Percentiles rank a stretch among this genome's conserved stretches.
These are phyloP conservation scores for Amphipyra berbera DNA, from an alignment of 2,888 invertebrate genomes.

Conservation along the genomic window DNA sequence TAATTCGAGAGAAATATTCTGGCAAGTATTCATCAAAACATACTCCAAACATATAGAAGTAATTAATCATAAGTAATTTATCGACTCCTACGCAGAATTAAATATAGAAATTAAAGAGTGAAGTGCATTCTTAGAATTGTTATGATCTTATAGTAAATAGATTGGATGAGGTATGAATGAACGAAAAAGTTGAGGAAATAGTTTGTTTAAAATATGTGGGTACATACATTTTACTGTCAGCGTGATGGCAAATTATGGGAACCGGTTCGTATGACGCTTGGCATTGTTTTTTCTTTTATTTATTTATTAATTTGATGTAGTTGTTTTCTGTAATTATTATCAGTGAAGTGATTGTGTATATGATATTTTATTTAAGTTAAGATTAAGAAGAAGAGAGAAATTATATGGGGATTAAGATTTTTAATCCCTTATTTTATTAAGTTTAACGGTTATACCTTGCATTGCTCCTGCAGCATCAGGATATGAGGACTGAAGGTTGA, in stretches of 20 bases:
- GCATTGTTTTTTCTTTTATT: too few relatives aligned
- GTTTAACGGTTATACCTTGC: too few relatives aligned
- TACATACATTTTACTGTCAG: constrained; percentile 17
- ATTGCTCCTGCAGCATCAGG: too few relatives aligned
- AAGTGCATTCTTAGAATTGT: constrained; percentile 4
- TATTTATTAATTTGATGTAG: too few relatives aligned
- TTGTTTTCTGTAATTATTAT: too few relatives aligned
- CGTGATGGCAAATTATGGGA: constrained; percentile 1
- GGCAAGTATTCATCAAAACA: constrained; percentile 43
- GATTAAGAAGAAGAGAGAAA: too few relatives aligned
- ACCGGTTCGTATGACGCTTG: constrained; percentile 9
- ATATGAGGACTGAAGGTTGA: too few relatives aligned
- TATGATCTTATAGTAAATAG: constrained; percentile 3
- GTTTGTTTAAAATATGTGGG: neutral
- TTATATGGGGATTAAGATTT: too few relatives aligned
- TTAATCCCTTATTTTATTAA: too few relatives aligned
- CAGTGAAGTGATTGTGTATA: too few relatives aligned
- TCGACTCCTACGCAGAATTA: constrained; percentile 19
- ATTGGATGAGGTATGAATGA: neutral
- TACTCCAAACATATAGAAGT: too few relatives aligned
- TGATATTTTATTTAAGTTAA: too few relatives aligned
- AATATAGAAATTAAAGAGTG: neutral
- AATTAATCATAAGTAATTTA: constrained; percentile 48
- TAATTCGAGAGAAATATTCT: constrained; percentile 23
- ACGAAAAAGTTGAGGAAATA: neutral